A percentile compares a stretch with the other conserved stretches of the same genome.
Evolutionary conservation across 2,888 invertebrate species (phyloP).

Genomic region (Plagodis dolabraria): DNA sequence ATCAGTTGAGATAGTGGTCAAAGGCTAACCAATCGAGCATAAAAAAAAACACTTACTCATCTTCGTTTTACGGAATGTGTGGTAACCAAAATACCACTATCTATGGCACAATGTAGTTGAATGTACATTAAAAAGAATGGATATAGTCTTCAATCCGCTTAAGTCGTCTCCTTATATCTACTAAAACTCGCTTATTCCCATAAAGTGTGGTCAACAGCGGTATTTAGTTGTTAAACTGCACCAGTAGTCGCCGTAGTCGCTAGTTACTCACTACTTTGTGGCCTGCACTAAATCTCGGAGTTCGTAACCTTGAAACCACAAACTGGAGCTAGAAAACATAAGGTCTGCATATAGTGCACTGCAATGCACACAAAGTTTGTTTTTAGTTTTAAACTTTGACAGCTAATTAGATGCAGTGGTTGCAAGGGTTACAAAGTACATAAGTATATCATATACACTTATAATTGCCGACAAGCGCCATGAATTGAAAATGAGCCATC

Average conservation of each 20-base stretch:
- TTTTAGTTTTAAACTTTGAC: not conserved
- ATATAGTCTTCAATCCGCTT: not conserved
- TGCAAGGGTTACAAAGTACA: too few relatives aligned
- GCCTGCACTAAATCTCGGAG: slow-evolving; percentile 8
- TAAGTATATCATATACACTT: too few relatives aligned
- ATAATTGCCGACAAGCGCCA: too few relatives aligned
- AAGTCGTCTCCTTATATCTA: not conserved
- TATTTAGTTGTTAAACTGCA: slow-evolving; percentile 1
- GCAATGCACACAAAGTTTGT: not conserved
- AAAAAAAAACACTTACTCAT: too few relatives aligned
- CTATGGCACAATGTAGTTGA: not conserved
- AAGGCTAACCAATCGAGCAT: too few relatives aligned
- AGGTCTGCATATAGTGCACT: not conserved
- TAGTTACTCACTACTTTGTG: slow-evolving; percentile 6
- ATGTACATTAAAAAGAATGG: not conserved
- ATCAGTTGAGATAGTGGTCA: too few relatives aligned
- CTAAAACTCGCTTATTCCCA: not conserved
- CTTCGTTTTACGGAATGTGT: too few relatives aligned
- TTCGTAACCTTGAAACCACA: slow-evolving; percentile 2
- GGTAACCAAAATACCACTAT: too few relatives aligned
- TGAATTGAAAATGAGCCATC: too few relatives aligned
- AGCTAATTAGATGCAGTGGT: too few relatives aligned
- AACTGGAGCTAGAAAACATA: not conserved
- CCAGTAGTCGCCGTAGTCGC: slow-evolving; percentile 3
- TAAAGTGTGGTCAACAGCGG: slow-evolving; percentile 7